A percentile compares a stretch with the other conserved stretches of the same genome.
Conservation (phyloP, 1,140 invertebrate species). For the Lysiphlebus fabarum region DNA sequence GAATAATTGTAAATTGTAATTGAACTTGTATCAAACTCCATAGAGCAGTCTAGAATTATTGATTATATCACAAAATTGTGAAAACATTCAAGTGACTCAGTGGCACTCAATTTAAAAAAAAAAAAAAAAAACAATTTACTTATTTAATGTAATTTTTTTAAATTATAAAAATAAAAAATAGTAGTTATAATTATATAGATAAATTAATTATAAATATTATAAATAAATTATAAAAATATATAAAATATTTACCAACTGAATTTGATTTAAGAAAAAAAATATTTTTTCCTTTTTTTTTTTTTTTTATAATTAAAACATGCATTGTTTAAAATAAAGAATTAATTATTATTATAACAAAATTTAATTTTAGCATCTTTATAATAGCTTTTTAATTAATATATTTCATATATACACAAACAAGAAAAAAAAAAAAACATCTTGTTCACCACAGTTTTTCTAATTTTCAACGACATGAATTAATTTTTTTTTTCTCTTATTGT, state of each 20-base stretch:
- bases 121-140: not conserved
- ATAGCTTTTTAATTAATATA: too few relatives aligned
- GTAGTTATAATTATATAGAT: not conserved
- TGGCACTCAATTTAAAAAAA: slow-evolving; percentile 19
- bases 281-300: slow-evolving; percentile 18
- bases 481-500: slow-evolving; percentile 9
- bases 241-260: not conserved
- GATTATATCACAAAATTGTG: not conserved
- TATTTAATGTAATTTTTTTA: not conserved
- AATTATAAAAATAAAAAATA: not conserved
- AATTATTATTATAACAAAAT: slow-evolving; percentile 10
- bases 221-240: too few relatives aligned
- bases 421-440: not conserved
- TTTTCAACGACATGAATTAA: not conserved
- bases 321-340: slow-evolving; percentile 6
- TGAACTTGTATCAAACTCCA: too few relatives aligned
- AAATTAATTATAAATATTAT: too few relatives aligned
- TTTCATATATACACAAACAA: slow-evolving; percentile 10
- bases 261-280: slow-evolving; percentile 15
- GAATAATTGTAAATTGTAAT: too few relatives aligned
- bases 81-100: slow-evolving; percentile 22
- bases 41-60: too few relatives aligned
- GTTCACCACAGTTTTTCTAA: slow-evolving; percentile 1
- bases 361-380: not conserved
- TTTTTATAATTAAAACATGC: slow-evolving; percentile 31